phyloP scores from a whole-genome alignment of 2,888 invertebrate genomes.

The Limnephilus marmoratus region DNA sequence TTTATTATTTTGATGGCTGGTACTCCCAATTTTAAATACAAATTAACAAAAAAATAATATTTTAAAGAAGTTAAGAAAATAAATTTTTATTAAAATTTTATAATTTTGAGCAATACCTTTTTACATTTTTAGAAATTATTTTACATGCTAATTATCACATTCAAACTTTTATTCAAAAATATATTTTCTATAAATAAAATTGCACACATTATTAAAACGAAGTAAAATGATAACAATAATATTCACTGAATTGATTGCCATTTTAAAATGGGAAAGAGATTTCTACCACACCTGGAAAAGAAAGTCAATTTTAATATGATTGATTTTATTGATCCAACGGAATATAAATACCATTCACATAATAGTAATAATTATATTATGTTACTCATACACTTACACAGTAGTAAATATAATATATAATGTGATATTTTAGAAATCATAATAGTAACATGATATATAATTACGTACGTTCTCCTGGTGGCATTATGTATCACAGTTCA shows the following conservation, averaged over 20 bases:
- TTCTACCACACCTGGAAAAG: neutral
- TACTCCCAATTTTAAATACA: no score
- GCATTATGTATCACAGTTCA: neutral
- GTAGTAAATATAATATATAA: neutral
- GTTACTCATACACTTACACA: neutral
- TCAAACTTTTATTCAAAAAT: neutral
- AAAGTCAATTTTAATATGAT: neutral
- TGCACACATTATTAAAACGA: neutral
- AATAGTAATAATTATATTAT: neutral
- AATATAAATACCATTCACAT: neutral
- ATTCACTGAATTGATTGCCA: neutral
- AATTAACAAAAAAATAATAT: no score
- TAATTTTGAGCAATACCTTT: no score
- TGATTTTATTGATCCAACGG: neutral
- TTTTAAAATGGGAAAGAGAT: neutral
- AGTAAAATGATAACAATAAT: neutral
- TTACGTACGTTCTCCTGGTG: neutral
- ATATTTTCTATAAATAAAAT: neutral
- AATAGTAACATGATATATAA: neutral
- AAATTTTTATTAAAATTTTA: no score
- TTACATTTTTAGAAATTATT: no score
- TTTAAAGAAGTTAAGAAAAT: no score
- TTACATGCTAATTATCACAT: no score
- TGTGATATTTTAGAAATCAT: constrained; percentile 25
- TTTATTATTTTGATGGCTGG: no score